Evolutionary conservation across 2,113 vertebrate species (phyloP), one percentile per base, ranked within the genome.

Genomic region (Bubo blakistoni): DNA sequence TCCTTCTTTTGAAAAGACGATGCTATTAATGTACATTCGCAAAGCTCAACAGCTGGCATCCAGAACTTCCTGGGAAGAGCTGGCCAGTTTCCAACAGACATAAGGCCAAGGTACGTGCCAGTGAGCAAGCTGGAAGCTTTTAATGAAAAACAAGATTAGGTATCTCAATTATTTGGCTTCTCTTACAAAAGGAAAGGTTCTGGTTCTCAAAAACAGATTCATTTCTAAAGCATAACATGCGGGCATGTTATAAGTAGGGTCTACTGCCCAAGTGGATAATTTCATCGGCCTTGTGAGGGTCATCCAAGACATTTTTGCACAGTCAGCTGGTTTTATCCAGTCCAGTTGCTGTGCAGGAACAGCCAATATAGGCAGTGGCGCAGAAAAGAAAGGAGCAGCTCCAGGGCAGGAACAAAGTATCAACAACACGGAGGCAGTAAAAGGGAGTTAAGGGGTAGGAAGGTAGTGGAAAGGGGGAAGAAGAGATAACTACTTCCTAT

Each of bases 11-110:
- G 46, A 66, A 77, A 88, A 70, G 71, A 81, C 30, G 54, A 36
- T 77, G 46, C 66, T 91, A 79, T 58, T 76, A 73, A 69, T 36
- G 57, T 20, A 59, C 40, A 63, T 36, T 74, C 1, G 18, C 79
- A 90, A 73, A 93, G 57, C 82, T 83, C 85, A 93, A 89, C 86
- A 96, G 70, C 94, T 96, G 92, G 86, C 88, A 94, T 15, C 52
- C 77, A 81, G 27, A 65, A 46, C 76, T 84, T 83, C 51, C 59
- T 8, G 5, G 40, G 79, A 85, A 90, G 58, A 95, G 27, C 62
- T 89, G 94, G 62, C 54, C 58, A 81, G 36, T n/a, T 70, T 93
- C 86, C 90, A 95, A 40, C 54, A 92, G 62, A 86, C 79, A 46
- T 15, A 77, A 94, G 54, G 71, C 73, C 59, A 86, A 93, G 32